Conservation (phyloP, 2,113 vertebrate species). For the Poecile atricapillus region DNA sequence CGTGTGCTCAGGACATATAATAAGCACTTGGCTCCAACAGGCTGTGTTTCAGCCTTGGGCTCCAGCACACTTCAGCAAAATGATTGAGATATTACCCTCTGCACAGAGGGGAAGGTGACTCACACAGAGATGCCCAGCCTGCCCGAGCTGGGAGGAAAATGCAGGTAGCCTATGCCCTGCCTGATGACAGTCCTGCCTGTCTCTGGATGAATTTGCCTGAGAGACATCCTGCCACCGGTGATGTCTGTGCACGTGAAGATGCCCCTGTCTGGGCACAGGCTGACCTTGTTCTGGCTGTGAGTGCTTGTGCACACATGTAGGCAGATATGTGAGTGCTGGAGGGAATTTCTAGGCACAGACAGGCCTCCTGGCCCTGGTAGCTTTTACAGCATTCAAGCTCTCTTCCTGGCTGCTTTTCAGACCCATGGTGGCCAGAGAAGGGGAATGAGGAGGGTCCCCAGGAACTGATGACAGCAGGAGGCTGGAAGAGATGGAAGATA, state of each 20-base stretch:
- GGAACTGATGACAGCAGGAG: not conserved
- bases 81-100: not conserved
- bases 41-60: not conserved
- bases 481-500: not conserved
- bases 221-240: rapidly evolving
- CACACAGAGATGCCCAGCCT: not conserved
- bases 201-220: not conserved
- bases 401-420: not conserved
- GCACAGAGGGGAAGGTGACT: not conserved
- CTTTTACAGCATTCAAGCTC: not conserved
- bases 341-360: not conserved
- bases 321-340: not conserved
- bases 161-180: not conserved
- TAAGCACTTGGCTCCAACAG: not conserved
- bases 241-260: rapidly evolving
- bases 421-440: rapidly evolving
- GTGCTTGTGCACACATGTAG: rapidly evolving
- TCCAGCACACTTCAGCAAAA: not conserved
- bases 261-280: not conserved
- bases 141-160: not conserved
- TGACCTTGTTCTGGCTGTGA: not conserved
- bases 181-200: not conserved
- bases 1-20: not conserved
- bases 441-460: not conserved
- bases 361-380: not conserved